Conservation (phyloP, 64 coral and sea anemone genomes). For the Pocillopora verrucosa region DNA sequence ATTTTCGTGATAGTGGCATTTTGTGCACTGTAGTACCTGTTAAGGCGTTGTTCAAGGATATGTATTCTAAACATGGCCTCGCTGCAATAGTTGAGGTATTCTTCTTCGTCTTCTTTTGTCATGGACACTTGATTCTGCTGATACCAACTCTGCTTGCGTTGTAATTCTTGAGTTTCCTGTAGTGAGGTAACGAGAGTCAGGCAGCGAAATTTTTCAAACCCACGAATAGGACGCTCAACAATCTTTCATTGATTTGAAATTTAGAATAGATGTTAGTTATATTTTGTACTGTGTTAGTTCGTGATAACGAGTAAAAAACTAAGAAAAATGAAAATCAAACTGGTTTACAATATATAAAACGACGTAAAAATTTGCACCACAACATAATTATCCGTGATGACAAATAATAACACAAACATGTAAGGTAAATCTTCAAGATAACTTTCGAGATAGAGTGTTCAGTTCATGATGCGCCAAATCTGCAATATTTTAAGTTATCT, state of each 20-base stretch:
- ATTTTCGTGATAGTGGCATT: neutral
- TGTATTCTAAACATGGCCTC: conserved; percentile 99
- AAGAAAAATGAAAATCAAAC: no score
- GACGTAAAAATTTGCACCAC: no score
- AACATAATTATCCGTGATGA: no score
- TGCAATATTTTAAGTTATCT: no score
- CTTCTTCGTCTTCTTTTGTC: conserved; percentile 99
- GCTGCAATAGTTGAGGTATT: conserved; percentile 97
- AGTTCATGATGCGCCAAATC: no score
- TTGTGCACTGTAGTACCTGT: conserved; percentile 48
- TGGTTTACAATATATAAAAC: no score
- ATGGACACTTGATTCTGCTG: conserved; percentile 98
- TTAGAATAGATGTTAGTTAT: no score
- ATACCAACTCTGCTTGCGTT: conserved; percentile 96
- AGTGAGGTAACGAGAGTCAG: neutral
- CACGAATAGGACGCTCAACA: neutral
- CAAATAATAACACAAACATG: no score
- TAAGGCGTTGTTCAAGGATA: conserved; percentile 91
- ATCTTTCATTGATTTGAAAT: neutral
- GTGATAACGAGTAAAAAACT: no score
- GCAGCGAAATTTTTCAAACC: neutral
- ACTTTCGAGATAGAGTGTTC: no score
- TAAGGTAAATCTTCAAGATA: no score
- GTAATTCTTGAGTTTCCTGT: conserved; percentile 97
- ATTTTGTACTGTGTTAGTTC: no score